Base-by-base conservation (phyloP, 2,113 vertebrate species). In the Sula dactylatra region DNA sequence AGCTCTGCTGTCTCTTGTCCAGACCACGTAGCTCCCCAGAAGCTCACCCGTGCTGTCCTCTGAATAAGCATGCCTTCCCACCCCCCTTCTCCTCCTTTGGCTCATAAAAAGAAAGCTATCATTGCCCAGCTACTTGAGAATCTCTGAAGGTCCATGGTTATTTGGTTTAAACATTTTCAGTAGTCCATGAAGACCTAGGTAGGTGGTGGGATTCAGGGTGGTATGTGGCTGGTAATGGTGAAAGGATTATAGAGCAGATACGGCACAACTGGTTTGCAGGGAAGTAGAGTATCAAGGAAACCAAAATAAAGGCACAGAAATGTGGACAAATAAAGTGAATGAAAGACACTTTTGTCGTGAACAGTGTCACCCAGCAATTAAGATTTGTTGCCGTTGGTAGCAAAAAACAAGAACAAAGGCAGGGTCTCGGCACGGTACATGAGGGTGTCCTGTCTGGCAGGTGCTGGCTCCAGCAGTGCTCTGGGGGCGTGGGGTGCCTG, bases 401-500 rank as follows among this genome's bases (percentile, higher is more conserved):
- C 10, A 56, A 78, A 81, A 84, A 77, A n/a, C n/a, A n/a, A n/a
- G n/a, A 58, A 58, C 16, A 19, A 36, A 27, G 61, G 10, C 11
- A 67, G n/a, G 6, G 3, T 59, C 9, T 10, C 11, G 10, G 42
- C 3, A 1, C 12, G 27, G 4, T 11, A 1, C 0, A 0, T 26
- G 40, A 38, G 34, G 2, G 0, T 29, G 42, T 24, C 4, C 5
- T 70, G 13, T 74, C 22, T 54, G n/a, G 16, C 3, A 34, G n/a
- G 9, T 2, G 1, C 7, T 18, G 27, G 14, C 25, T 84, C 42
- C 47, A 38, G 40, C 20, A 58, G 26, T 18, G 40, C 13, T 59
- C 44, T 45, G 44, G 17, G 9, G 6, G 16, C 34, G 22, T 3
- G 3, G 0, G 11, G 44, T n/a, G 29, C 42, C 34, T 50, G 24